Conservation (phyloP, 2,113 vertebrate genomes). For the Zosterops hypoxanthus region DNA sequence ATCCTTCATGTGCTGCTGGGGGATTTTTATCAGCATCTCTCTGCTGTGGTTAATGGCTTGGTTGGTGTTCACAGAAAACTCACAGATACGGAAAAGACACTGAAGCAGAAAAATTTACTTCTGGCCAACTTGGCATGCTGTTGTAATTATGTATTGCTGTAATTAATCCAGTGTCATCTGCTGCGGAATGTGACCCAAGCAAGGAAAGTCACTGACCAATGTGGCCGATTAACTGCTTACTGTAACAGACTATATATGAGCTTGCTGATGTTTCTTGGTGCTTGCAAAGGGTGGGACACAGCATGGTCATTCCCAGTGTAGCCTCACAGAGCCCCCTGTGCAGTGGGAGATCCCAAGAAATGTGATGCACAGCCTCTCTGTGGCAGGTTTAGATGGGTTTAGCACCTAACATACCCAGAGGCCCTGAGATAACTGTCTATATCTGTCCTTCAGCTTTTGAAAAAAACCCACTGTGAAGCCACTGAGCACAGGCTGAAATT, state of each 20-base stretch:
- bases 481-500: neutral
- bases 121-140: neutral
- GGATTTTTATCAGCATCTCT: neutral
- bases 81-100: neutral
- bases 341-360: neutral
- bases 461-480: neutral
- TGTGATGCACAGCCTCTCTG: neutral
- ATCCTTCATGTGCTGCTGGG: neutral
- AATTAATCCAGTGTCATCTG: neutral
- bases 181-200: neutral
- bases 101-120: neutral
- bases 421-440: fast-evolving
- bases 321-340: neutral
- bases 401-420: neutral
- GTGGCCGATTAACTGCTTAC: neutral
- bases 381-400: neutral
- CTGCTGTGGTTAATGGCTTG: neutral
- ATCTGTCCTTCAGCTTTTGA: neutral
- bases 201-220: neutral
- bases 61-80: neutral
- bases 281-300: neutral
- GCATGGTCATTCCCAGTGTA: neutral
- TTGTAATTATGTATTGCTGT: neutral
- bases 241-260: neutral
- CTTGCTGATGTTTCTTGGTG: neutral